phyloP scores from a whole-genome alignment of 2,113 vertebrate genomes.

The Andinoacara biseriatus region DNA sequence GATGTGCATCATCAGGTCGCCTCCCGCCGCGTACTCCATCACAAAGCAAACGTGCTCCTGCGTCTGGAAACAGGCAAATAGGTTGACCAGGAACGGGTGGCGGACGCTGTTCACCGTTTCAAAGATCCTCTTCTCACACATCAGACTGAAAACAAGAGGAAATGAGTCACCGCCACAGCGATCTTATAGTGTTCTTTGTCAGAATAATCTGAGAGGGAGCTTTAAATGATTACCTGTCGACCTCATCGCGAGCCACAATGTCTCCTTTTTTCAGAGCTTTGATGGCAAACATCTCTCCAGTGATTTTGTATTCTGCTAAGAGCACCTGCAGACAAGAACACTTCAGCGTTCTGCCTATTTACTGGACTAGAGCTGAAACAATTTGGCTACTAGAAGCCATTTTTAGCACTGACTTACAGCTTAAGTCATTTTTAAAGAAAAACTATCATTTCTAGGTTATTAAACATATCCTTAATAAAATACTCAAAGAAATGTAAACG shows the following conservation, averaged over 20 bases:
- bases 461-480: not conserved
- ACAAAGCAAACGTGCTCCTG: conserved; percentile 98
- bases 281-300: conserved; percentile 99
- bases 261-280: conserved; percentile 99
- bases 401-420: not conserved
- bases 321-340: conserved; percentile 83
- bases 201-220: not conserved
- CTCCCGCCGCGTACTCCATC: conserved; percentile 99
- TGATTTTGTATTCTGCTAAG: conserved; percentile 96
- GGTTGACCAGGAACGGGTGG: conserved; percentile 98
- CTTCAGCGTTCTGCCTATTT: not conserved
- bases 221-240: conserved; percentile 89
- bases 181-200: not conserved
- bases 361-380: too few species aligned
- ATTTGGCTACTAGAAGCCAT: not conserved
- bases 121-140: conserved; percentile 99
- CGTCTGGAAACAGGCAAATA: conserved; percentile 99
- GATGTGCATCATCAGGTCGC: conserved; percentile 99
- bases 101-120: conserved; percentile 99
- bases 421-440: not conserved
- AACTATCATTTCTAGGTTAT: not conserved
- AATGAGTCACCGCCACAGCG: not conserved
- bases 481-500: not conserved
- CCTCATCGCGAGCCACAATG: conserved; percentile 97
- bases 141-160: conserved; percentile 82